These are phyloP conservation scores for Sphyrna mokarran DNA, from an alignment of 2,113 vertebrate species.

Conservation along the genomic window DNA sequence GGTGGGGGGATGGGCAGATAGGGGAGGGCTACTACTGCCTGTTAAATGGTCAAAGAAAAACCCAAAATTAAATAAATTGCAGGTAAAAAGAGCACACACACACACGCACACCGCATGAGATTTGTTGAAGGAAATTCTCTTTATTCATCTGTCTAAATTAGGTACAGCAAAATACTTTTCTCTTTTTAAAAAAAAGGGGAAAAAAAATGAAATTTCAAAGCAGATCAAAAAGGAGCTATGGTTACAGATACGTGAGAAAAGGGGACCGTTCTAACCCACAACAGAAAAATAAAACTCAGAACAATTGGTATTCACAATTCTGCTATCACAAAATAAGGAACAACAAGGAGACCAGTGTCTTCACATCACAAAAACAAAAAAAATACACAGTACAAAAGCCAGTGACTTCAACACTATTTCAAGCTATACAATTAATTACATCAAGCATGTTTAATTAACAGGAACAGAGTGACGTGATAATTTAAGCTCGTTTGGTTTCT, in stretches of 20 bases:
- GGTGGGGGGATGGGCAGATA: background rate
- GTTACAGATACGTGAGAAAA: conserved; percentile 14
- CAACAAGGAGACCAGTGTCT: background rate
- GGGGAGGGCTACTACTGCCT: background rate
- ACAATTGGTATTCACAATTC: background rate
- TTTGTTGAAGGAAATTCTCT: conserved; percentile 25
- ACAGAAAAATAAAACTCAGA: background rate
- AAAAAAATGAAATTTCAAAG: background rate
- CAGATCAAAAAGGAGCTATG: conserved; percentile 10
- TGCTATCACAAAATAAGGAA: background rate
- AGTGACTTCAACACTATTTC: conserved; percentile 30
- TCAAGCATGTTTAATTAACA: conserved; percentile 34
- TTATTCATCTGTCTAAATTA: conserved; percentile 32
- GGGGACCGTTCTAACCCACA: background rate
- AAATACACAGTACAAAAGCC: conserved; percentile 17
- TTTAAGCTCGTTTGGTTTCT: conserved; percentile 14
- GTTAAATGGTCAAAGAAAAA: conserved; percentile 20
- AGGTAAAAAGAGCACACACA: background rate
- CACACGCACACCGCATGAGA: background rate
- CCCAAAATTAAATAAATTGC: background rate
- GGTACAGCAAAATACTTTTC: conserved; percentile 23
- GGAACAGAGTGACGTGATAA: conserved; percentile 24
- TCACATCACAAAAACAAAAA: background rate
- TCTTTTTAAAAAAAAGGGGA: background rate
- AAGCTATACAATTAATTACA: conserved; percentile 35